Percentiles rank a stretch among this genome's conserved stretches.
phyloP scores from a whole-genome alignment of 1,140 invertebrate species.

The Drosophila kepulauana region DNA sequence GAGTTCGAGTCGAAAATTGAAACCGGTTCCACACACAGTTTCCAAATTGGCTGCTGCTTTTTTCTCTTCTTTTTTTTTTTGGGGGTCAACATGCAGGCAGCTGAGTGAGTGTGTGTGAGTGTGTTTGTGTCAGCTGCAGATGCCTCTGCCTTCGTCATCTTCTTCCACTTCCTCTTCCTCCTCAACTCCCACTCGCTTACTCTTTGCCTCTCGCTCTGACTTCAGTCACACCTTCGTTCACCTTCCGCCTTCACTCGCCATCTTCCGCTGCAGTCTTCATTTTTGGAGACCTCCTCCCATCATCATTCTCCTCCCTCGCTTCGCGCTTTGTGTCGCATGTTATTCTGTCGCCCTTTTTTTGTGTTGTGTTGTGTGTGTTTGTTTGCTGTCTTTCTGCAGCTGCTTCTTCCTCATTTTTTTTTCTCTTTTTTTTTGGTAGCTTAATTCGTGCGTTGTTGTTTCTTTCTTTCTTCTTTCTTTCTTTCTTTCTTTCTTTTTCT shows the following conservation, averaged over 20 bases:
- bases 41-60: constrained; percentile 58
- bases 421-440: constrained; percentile 58
- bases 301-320: constrained; percentile 28
- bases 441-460: constrained; percentile 66
- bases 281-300: background rate
- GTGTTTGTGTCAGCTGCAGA: constrained; percentile 36
- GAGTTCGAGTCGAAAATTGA: constrained; percentile 25
- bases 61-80: constrained; percentile 60
- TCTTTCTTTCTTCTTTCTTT: constrained; percentile 47
- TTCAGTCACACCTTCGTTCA: constrained; percentile 27
- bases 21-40: constrained; percentile 71
- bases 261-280: constrained; percentile 6
- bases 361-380: constrained; percentile 3
- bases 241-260: constrained; percentile 9
- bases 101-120: constrained; percentile 14
- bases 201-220: constrained; percentile 16
- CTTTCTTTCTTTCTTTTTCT: background rate
- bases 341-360: constrained; percentile 72
- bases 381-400: too few species aligned
- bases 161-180: background rate
- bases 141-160: background rate
- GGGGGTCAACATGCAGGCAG: constrained; percentile 63
- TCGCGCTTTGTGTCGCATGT: constrained; percentile 15
- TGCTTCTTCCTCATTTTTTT: constrained; percentile 41
- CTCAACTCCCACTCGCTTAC: constrained; percentile 5